phyloP scores from a whole-genome alignment of 2,888 invertebrate species.

The Hymenopus coronatus region DNA sequence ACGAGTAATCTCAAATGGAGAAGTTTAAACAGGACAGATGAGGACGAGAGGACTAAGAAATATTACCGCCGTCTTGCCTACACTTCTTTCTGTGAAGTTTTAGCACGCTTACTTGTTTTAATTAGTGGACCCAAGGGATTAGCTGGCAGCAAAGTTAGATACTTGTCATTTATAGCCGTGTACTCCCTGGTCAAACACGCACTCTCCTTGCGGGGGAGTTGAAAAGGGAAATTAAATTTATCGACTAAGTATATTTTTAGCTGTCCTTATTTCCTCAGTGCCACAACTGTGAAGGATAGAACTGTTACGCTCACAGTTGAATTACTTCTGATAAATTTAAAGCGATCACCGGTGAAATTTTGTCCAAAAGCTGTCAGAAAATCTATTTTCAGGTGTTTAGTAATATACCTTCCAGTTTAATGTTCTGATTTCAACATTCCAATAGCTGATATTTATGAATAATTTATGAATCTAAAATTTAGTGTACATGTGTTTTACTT shows the following conservation, averaged over 20 bases:
- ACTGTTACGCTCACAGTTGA: no score
- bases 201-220: neutral
- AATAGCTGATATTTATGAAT: no score
- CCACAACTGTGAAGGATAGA: neutral
- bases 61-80: neutral
- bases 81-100: neutral
- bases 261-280: neutral
- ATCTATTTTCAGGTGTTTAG: no score
- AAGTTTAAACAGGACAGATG: neutral
- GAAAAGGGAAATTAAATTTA: neutral
- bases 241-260: neutral
- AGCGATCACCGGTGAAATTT: no score
- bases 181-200: neutral
- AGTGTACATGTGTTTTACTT: no score
- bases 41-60: neutral
- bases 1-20: neutral
- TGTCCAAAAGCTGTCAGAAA: no score
- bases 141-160: neutral
- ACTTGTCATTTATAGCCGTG: neutral
- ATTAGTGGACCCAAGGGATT: neutral
- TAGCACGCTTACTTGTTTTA: neutral
- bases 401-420: no score
- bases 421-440: no score
- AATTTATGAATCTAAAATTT: no score
- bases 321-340: no score